Percentiles rank a stretch among this genome's conserved stretches.
Conservation (phyloP, 1,140 invertebrate genomes). For the Drosophila kanapiae region DNA sequence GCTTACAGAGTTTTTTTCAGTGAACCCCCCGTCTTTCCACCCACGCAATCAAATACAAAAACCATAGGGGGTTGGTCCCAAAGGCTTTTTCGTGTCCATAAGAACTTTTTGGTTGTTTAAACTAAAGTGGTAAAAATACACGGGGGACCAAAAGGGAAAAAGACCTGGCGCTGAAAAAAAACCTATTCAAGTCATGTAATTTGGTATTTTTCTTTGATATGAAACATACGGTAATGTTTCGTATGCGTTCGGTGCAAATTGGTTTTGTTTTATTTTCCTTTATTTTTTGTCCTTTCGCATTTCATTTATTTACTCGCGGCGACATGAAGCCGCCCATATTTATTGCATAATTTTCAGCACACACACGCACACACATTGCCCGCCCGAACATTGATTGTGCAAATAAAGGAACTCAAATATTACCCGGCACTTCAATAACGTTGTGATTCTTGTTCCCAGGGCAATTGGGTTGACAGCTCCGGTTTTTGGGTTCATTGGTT, state of each 20-base stretch:
- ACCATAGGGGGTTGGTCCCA: slow-evolving; percentile 14
- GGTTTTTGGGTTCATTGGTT: neutral
- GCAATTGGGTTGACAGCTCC: slow-evolving; percentile 10
- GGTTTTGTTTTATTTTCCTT: slow-evolving; percentile 30
- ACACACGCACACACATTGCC: neutral
- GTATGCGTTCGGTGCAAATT: slow-evolving; percentile 49
- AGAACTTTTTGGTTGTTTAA: slow-evolving; percentile 35
- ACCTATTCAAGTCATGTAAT: slow-evolving; percentile 51
- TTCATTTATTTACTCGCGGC: slow-evolving; percentile 50
- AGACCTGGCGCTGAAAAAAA: slow-evolving; percentile 24
- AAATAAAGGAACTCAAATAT: slow-evolving; percentile 44
- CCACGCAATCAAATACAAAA: slow-evolving; percentile 35
- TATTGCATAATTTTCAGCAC: slow-evolving; percentile 64
- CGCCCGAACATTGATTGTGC: slow-evolving; percentile 25
- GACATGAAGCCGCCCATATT: slow-evolving; percentile 53
- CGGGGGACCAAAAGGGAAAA: slow-evolving; percentile 14
- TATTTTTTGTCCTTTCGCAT: slow-evolving; percentile 11
- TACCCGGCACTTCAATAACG: slow-evolving; percentile 21
- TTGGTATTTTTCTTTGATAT: slow-evolving; percentile 55
- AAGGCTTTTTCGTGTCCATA: slow-evolving; percentile 43
- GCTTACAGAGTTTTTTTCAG: neutral
- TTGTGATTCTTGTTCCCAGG: slow-evolving; percentile 24
- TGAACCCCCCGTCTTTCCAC: neutral
- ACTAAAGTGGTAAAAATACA: slow-evolving; percentile 45
- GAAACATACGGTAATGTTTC: slow-evolving; percentile 49